Conservation (phyloP, 1,140 invertebrate genomes). For the Chelonus insularis region DNA sequence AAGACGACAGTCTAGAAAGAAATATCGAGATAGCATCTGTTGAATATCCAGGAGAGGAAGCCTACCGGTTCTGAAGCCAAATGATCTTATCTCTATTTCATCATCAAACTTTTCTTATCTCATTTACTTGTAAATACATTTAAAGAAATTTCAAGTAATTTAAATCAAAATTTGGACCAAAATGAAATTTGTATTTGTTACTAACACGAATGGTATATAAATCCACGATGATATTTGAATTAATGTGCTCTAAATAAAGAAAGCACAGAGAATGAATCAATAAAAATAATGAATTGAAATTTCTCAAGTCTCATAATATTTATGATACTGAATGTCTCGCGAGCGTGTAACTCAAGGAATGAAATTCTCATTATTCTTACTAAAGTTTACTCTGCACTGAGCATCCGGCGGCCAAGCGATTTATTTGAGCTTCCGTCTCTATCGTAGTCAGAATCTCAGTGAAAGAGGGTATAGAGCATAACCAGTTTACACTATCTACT, state of each 20-base stretch:
- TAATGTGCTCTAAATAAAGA: too few species aligned
- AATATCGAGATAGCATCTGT: constrained; percentile 43
- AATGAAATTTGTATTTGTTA: too few species aligned
- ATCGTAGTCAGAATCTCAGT: constrained; percentile 42
- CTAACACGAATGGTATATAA: too few species aligned
- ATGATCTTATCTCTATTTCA: constrained; percentile 45
- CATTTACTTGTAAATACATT: constrained; percentile 23
- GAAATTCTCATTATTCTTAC: constrained; percentile 44
- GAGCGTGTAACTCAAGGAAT: constrained; percentile 35
- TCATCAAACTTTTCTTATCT: constrained; percentile 42
- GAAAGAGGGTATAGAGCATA: constrained; percentile 47
- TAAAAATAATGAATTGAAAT: background rate
- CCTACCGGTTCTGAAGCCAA: constrained; percentile 36
- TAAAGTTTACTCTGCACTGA: constrained; percentile 37
- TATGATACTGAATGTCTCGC: constrained; percentile 31
- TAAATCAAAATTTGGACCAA: too few species aligned
- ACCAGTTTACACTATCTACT: constrained; percentile 40
- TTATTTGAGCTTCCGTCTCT: constrained; percentile 50
- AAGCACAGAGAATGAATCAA: background rate
- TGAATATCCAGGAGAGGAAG: constrained; percentile 19
- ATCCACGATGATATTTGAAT: too few species aligned
- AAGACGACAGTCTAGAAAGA: constrained; percentile 39
- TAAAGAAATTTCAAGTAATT: too few species aligned
- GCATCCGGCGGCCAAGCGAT: constrained; percentile 42
- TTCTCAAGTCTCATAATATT: constrained; percentile 29